phyloP scores from a whole-genome alignment of 2,113 vertebrate species.

The Cricetomys ansorgei region DNA sequence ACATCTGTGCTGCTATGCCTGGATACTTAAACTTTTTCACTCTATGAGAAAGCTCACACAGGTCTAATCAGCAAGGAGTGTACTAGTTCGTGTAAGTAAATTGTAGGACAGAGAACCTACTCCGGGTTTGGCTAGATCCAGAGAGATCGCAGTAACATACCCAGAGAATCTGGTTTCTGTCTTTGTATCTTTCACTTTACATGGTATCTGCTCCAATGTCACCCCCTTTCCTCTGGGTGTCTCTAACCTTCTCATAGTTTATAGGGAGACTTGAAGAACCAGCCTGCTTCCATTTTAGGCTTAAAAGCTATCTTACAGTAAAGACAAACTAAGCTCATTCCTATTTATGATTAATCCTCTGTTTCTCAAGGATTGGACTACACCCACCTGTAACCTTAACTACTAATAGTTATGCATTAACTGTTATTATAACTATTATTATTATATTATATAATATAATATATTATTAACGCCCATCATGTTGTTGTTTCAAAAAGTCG shows the following conservation, averaged over 20 bases:
- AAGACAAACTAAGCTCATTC: no score
- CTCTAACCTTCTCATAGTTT: background rate
- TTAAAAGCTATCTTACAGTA: no score
- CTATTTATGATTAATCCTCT: no score
- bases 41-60: background rate
- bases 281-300: no score
- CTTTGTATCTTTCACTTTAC: background rate
- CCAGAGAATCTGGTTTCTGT: constrained; percentile 9
- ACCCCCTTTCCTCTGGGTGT: background rate
- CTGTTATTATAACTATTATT: no score
- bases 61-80: background rate
- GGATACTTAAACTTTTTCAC: background rate
- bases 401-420: no score
- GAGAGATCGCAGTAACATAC: background rate
- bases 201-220: background rate
- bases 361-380: no score
- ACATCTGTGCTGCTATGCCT: background rate
- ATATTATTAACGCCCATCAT: no score
- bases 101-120: background rate
- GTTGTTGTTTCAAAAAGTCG: no score
- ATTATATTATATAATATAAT: no score
- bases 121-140: constrained; percentile 1
- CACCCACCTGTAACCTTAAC: no score
- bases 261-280: background rate
- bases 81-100: background rate